phyloP scores from a whole-genome alignment of 2,888 invertebrate genomes.

The Dryomyza anilis region DNA sequence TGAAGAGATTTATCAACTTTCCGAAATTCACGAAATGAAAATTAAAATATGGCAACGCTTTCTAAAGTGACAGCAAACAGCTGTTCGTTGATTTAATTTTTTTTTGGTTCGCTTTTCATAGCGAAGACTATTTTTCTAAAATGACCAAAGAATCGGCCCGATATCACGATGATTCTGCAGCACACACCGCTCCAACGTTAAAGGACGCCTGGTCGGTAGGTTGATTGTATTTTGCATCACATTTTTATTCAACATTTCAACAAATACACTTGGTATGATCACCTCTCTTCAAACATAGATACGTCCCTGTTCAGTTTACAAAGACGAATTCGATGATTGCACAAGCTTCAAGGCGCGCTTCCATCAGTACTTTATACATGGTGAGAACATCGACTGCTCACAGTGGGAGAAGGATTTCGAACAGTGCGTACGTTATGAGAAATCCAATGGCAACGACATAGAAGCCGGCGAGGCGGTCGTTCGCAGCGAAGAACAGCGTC shows the following conservation, averaged over 20 bases:
- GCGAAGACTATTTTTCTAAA: neutral
- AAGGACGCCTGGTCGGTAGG: slow-evolving; percentile 20
- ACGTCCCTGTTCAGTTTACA: slow-evolving; percentile 70
- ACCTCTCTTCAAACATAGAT: too few species aligned
- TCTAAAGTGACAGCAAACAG: neutral
- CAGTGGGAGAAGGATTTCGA: slow-evolving; percentile 80
- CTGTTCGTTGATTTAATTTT: neutral
- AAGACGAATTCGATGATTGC: slow-evolving; percentile 83
- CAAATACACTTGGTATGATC: neutral
- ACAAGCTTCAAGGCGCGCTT: slow-evolving; percentile 75
- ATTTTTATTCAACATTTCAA: too few species aligned
- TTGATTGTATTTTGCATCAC: too few species aligned
- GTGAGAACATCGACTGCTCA: slow-evolving; percentile 73
- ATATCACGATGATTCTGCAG: neutral
- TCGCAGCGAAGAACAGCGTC: slow-evolving; percentile 72
- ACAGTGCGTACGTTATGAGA: slow-evolving; percentile 75
- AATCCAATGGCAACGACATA: slow-evolving; percentile 64
- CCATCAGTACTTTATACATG: slow-evolving; percentile 85
- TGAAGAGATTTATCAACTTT: too few species aligned
- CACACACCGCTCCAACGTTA: neutral
- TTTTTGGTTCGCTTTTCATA: neutral
- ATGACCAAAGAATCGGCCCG: neutral
- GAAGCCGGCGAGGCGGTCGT: slow-evolving; percentile 72
- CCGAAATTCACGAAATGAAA: neutral
- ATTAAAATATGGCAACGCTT: neutral